These are phyloP conservation scores for Ceratina japonica DNA, from an alignment of 1,140 invertebrate genomes.

Conservation along the genomic window DNA sequence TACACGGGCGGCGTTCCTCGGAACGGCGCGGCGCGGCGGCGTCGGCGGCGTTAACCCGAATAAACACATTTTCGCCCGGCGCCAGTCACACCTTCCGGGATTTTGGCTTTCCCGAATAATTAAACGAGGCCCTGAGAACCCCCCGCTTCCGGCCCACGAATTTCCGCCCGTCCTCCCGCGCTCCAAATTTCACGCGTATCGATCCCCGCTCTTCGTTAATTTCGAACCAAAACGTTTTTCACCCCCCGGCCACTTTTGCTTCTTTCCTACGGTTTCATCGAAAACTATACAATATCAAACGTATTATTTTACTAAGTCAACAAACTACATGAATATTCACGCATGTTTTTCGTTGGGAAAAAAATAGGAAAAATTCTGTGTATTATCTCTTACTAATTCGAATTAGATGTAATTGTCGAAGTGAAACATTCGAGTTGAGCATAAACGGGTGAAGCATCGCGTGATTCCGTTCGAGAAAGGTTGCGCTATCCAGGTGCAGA, in stretches of 20 bases:
- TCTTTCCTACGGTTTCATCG: too few relatives aligned
- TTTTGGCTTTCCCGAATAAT: slow-evolving; percentile 46
- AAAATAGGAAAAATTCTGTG: too few relatives aligned
- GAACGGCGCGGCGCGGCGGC: slow-evolving; percentile 39
- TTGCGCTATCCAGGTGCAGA: slow-evolving; percentile 35
- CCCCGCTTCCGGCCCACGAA: slow-evolving; percentile 25
- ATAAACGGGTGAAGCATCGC: slow-evolving; percentile 13
- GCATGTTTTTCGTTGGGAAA: too few relatives aligned
- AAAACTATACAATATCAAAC: too few relatives aligned
- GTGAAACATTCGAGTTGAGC: too few relatives aligned
- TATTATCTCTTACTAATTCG: too few relatives aligned
- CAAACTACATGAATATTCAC: too few relatives aligned
- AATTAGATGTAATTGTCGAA: too few relatives aligned
- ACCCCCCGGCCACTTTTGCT: too few relatives aligned
- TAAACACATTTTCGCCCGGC: slow-evolving; percentile 71
- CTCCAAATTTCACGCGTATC: slow-evolving; percentile 11
- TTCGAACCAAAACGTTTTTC: neutral
- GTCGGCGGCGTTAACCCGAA: slow-evolving; percentile 72
- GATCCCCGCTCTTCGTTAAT: neutral
- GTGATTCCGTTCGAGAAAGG: slow-evolving; percentile 24
- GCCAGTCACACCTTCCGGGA: slow-evolving; percentile 47
- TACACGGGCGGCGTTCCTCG: slow-evolving; percentile 56
- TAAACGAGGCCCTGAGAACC: slow-evolving; percentile 25
- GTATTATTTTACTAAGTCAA: too few relatives aligned
- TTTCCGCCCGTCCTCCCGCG: slow-evolving; percentile 15